Conservation (phyloP, 2,888 invertebrate species). For the Archaeoteleia sp. region DNA sequence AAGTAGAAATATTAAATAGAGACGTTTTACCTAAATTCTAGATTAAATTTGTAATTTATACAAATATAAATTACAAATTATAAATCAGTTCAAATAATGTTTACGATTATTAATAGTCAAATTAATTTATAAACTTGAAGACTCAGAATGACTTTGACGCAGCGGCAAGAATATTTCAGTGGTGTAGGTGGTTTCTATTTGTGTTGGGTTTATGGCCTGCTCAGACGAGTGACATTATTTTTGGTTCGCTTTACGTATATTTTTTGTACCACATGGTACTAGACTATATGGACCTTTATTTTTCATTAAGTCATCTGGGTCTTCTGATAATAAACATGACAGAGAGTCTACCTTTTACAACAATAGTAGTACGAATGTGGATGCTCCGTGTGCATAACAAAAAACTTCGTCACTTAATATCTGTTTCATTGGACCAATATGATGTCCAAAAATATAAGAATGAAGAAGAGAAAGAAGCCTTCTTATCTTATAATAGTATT, state of each 20-base stretch:
- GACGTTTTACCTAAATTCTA: too few relatives aligned
- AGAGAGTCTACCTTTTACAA: conserved; percentile 63
- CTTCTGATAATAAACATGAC: conserved; percentile 63
- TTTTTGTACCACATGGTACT: conserved; percentile 62
- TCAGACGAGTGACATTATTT: conserved; percentile 53
- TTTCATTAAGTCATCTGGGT: conserved; percentile 60
- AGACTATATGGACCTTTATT: conserved; percentile 63
- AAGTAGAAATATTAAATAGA: too few relatives aligned
- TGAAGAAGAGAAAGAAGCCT: conserved; percentile 55
- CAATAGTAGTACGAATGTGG: conserved; percentile 62
- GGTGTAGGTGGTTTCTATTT: conserved; percentile 60
- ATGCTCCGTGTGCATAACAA: conserved; percentile 60
- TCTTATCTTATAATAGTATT: conserved; percentile 58
- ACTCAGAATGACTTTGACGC: conserved; percentile 56
- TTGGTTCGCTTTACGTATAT: conserved; percentile 60
- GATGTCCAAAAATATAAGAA: conserved; percentile 54
- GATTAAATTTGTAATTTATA: too few relatives aligned
- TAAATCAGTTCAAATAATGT: not conserved
- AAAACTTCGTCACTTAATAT: conserved; percentile 56
- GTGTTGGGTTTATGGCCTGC: conserved; percentile 64
- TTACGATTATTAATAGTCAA: too few relatives aligned
- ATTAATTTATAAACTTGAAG: conserved; percentile 29
- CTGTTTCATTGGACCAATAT: conserved; percentile 59
- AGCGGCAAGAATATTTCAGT: conserved; percentile 54
- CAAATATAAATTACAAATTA: not conserved